Evolutionary conservation across 2,797 vertebrate species (phyloP).

Genomic region (Rhinichthys osculus): DNA sequence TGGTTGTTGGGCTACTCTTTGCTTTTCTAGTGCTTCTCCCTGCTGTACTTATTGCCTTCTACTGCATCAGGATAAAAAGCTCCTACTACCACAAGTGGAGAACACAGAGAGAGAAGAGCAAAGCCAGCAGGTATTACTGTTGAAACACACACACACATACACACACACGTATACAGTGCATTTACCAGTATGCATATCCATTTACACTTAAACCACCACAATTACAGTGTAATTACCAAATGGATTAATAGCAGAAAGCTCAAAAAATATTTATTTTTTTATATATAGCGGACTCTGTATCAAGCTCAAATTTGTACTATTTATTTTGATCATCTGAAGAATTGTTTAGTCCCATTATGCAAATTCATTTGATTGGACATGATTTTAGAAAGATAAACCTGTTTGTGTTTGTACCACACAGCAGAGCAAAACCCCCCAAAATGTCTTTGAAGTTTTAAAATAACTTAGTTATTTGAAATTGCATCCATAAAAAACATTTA

Average conservation of each 20-base stretch:
- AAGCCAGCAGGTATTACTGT: conserved; percentile 73
- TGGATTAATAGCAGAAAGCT: neutral
- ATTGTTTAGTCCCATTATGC: neutral
- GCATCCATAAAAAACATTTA: neutral
- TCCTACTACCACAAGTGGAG: conserved; percentile 79
- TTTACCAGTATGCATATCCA: neutral
- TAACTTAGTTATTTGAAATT: neutral
- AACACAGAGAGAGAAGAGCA: conserved; percentile 77
- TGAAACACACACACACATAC: neutral
- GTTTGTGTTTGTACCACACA: neutral
- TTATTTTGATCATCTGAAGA: conserved; percentile 6
- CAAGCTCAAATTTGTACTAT: neutral
- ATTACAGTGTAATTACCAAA: neutral
- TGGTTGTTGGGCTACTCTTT: conserved; percentile 79
- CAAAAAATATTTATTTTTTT: neutral
- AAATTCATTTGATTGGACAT: neutral
- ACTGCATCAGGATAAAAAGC: conserved; percentile 81
- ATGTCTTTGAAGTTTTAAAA: neutral
- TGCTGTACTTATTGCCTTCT: conserved; percentile 75
- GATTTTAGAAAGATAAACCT: neutral
- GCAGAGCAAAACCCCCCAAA: neutral
- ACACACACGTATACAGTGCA: neutral
- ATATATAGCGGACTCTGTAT: neutral
- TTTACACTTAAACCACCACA: neutral
- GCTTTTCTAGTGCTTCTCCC: conserved; percentile 85